Base-by-base conservation (phyloP, 1,140 invertebrate species). In the Pogonomyrmex barbatus region DNA sequence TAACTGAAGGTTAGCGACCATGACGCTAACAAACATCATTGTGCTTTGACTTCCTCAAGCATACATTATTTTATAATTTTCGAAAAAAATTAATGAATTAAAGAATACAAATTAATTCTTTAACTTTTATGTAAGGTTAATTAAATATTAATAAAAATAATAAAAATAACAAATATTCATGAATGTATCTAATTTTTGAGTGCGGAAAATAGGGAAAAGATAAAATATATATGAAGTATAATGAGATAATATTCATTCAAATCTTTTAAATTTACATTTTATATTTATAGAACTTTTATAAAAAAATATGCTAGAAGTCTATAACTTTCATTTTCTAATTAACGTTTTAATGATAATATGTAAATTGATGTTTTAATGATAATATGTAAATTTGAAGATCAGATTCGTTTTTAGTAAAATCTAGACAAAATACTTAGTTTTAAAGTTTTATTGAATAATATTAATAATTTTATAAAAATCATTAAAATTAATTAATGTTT, bases 1-100 rank as follows among this genome's bases (percentile, higher is more conserved):
- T 92, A 88, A 92, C 91, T 88, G 84, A 91, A 77, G 92, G 88
- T 87, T 91, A 92, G 62, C 70, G 86, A 93, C 92, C 92, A 90
- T 93, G 93, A 92, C 91, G 89, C 62, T 42, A 39, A 78, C 36
- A 17, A 42, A 58, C 14, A 8, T 62, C 24, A 58, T 30, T 76
- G 39, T 56, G 24, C 60, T 77, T 30, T 4, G 9, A 5, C 33
- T 14, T 54, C 33, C 54, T 36, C 8, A 2, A 47, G 12, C 3
- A 33, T n/a, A 14, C 14, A n/a, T 77, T 47, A 47, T 10, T n/a
- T 1, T 33, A 45, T n/a, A n/a, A 33, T 8, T 60, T 77, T 14
- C 4, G 30, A 12, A 39, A 68, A 62, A 47, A n/a, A 17, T 62
- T n/a, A 58, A 6, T 54, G 17, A 58, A 73, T 73, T n/a, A 10